Base-by-base conservation (phyloP, 2,797 vertebrate genomes). In the Meriones psammophilus region DNA sequence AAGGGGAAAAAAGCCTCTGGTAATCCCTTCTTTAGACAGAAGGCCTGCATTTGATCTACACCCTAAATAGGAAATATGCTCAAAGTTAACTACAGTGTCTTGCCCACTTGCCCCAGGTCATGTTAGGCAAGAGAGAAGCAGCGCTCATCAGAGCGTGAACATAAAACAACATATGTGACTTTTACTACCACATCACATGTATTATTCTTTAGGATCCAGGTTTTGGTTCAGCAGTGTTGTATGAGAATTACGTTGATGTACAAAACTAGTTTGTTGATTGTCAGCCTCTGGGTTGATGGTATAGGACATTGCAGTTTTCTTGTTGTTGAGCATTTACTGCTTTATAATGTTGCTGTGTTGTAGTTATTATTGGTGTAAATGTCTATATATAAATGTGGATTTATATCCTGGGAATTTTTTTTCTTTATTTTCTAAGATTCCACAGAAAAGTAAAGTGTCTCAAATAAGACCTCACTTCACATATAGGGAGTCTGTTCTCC, bases 221-320 rank as follows among this genome's bases (percentile, higher is more conserved):
- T 62, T 94, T 92, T 81, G 50, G 28, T 89, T 94, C 74, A 92
- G 8, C 56, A 66, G 58, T 95, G 8, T 69, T 91, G 73, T 93
- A 30, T 95, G n/a, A 95, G 74, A 88, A 62, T 95, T 94, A 74
- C 68, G n/a, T 91, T 94, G 81, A 83, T 88, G 85, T 66, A 36
- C n/a, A 14, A 91, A 89, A 83, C 22, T 62, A 66, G 80, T 62
- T 93, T 13, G 66, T 94, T 79, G 39, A 50, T 94, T 95, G 83
- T 94, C 81, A 94, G 76, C 30, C 30, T 56, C 39, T 71, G 2
- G 92, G 30, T 88, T 93, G 81, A 30, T 0, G 79, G 56, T 86
- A 76, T 39, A 87, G 22, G n/a, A 8, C 50, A 33, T 58, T 71
- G 54, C 46, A 89, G 2, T 93, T 96, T 39, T 33, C 64, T 88